These are phyloP conservation scores for Diarsia brunnea DNA, from an alignment of 2,888 invertebrate species.

Conservation along the genomic window DNA sequence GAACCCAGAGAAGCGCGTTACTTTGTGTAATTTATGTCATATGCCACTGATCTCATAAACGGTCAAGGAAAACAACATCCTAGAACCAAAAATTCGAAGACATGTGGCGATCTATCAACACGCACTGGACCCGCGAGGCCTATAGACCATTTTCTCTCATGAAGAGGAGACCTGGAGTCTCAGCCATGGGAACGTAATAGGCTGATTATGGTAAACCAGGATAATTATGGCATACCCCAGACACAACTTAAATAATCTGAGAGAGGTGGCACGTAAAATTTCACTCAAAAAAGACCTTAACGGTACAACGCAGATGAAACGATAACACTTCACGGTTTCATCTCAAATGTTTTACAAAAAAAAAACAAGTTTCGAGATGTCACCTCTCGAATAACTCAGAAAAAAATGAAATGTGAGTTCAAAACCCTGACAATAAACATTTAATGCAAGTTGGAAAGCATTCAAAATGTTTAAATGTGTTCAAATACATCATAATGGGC, in stretches of 20 bases:
- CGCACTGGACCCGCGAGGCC: too few species aligned
- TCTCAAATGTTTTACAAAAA: slow-evolving; percentile 12
- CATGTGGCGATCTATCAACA: too few species aligned
- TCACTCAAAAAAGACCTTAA: not conserved
- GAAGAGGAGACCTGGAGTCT: too few species aligned
- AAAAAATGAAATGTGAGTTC: slow-evolving; percentile 54
- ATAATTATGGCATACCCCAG: not conserved
- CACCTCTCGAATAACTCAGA: slow-evolving; percentile 45
- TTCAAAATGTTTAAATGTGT: slow-evolving; percentile 72
- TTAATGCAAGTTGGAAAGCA: slow-evolving; percentile 67
- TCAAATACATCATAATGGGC: slow-evolving; percentile 77
- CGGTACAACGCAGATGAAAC: slow-evolving; percentile 15
- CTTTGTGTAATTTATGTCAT: too few species aligned
- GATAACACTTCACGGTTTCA: slow-evolving; percentile 26
- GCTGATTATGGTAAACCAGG: not conserved
- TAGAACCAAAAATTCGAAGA: too few species aligned
- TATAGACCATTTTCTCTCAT: too few species aligned
- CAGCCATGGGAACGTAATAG: too few species aligned
- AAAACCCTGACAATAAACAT: slow-evolving; percentile 61
- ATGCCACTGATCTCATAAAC: too few species aligned
- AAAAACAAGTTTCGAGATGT: slow-evolving; percentile 41
- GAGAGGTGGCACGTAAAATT: slow-evolving; percentile 5
- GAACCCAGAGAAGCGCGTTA: too few species aligned
- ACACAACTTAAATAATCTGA: not conserved
- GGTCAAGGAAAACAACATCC: too few species aligned